A percentile compares a stretch with the other conserved stretches of the same genome.
phyloP scores from a whole-genome alignment of 2,888 invertebrate genomes.

The Drosophila histrio region DNA sequence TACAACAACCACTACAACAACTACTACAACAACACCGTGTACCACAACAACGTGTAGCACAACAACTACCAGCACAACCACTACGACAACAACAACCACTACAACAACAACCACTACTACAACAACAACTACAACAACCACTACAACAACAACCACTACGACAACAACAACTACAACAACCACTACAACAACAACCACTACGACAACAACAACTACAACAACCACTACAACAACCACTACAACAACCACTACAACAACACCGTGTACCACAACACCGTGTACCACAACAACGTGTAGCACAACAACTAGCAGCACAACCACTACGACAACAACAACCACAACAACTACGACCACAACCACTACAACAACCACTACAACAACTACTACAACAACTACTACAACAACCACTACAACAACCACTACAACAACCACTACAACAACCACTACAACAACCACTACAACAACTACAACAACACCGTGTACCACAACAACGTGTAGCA shows the following conservation, averaged over 20 bases:
- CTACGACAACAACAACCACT: conserved; percentile 19
- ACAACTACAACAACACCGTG: background rate
- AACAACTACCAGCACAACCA: conserved; percentile 21
- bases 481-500: background rate
- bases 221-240: conserved; percentile 3
- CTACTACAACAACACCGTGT: conserved; percentile 10
- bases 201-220: conserved; percentile 11
- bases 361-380: conserved; percentile 20
- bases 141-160: background rate
- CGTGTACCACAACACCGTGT: conserved; percentile 3
- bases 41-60: conserved; percentile 28
- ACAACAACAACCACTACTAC: conserved; percentile 10
- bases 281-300: conserved; percentile 14
- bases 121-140: conserved; percentile 10
- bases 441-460: conserved; percentile 9
- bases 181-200: conserved; percentile 11
- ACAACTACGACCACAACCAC: conserved; percentile 13
- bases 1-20: conserved; percentile 1
- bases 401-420: conserved; percentile 15
- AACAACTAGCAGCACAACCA: conserved; percentile 3
- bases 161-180: conserved; percentile 21
- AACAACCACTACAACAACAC: conserved; percentile 12
- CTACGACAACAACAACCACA: conserved; percentile 1
- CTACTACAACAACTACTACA: conserved; percentile 12
- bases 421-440: background rate